Base-by-base conservation (phyloP, 2,888 invertebrate genomes). In the Lamproptera curius region DNA sequence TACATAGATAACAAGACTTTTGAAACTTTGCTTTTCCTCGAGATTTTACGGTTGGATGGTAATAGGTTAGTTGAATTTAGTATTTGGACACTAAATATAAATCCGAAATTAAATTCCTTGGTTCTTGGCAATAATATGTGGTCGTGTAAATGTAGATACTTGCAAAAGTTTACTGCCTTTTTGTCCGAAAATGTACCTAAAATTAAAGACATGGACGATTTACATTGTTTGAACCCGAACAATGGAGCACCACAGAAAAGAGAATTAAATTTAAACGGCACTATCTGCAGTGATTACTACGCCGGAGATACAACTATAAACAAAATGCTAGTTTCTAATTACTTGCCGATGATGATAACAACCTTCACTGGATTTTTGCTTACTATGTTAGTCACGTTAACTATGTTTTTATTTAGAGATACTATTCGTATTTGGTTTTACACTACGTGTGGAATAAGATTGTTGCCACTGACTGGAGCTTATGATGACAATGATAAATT, bases 141-240 rank as follows among this genome's bases (percentile, higher is more conserved):
- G 97, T 94, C 94, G 2, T 97, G 97, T 68, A 93, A 95, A 57
- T 97, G 97, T 78, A 93, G 94, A 75, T 96, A 95, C 81, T 89
- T 97, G 60, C 94, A 95, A 70, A 93, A 93, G 65, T 89, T 96
- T 56, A 94, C 95, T 15, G 89, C 92, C 34, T 96, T 93, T 89
- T 92, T 95, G 37, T 90, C 92, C 10, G 94, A 95, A 65, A 94
- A 95, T 71, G 91, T 92, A 51, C 90, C 91, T 63, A 93, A 93
- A 76, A 91, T 95, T 53, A 84, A 92, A 46, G 95, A 95, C 68
- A 86, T 92, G 51, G 83, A 90, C 55, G 94, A 94, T 58, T 91
- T 95, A 55, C 93, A 92, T 90, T 95, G 95, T 73, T 92, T 93
- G 81, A 93, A 93, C 65, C 89, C 89, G 67, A 92, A 92, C 58